phyloP scores from a whole-genome alignment of 2,113 vertebrate genomes.

The Coryphaenoides rupestris region DNA sequence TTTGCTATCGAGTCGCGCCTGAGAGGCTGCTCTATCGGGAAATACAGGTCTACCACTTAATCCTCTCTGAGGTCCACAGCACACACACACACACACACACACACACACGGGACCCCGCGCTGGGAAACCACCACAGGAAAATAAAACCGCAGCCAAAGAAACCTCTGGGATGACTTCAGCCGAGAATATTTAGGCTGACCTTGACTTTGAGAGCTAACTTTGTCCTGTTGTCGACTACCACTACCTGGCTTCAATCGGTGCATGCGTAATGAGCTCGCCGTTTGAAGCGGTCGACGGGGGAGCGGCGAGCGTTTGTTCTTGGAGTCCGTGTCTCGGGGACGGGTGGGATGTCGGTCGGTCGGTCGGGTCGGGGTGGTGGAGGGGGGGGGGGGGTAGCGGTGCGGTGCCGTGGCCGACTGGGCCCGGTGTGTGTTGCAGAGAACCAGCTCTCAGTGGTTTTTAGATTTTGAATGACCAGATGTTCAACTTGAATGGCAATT shows the following conservation, averaged over 20 bases:
- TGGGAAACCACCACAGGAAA: slow-evolving; percentile 19
- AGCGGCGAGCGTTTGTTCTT: too few species aligned
- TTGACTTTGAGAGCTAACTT: slow-evolving; percentile 30
- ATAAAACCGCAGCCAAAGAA: slow-evolving; percentile 21
- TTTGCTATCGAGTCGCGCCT: slow-evolving; percentile 65
- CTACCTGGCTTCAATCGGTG: slow-evolving; percentile 16
- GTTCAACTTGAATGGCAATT: slow-evolving; percentile 49
- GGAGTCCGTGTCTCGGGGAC: too few species aligned
- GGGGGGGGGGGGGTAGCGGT: too few species aligned
- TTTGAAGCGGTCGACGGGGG: too few species aligned
- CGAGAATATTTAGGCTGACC: slow-evolving; percentile 34
- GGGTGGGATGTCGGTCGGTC: too few species aligned
- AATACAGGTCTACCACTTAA: slow-evolving; percentile 58
- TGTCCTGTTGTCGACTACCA: slow-evolving; percentile 9
- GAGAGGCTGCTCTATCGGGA: slow-evolving; percentile 55
- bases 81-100: slow-evolving; percentile 30
- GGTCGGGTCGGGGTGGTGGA: too few species aligned
- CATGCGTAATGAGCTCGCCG: slow-evolving; percentile 10
- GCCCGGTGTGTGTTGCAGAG: slow-evolving; percentile 26
- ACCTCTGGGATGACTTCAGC: slow-evolving; percentile 34
- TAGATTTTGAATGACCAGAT: slow-evolving; percentile 50
- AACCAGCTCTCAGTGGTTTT: slow-evolving; percentile 17
- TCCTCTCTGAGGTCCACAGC: slow-evolving; percentile 51
- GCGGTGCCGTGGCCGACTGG: too few species aligned
- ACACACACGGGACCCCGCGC: slow-evolving; percentile 41